These are phyloP conservation scores for Elgaria multicarinata DNA, from an alignment of 2,113 vertebrate species.

Conservation along the genomic window DNA sequence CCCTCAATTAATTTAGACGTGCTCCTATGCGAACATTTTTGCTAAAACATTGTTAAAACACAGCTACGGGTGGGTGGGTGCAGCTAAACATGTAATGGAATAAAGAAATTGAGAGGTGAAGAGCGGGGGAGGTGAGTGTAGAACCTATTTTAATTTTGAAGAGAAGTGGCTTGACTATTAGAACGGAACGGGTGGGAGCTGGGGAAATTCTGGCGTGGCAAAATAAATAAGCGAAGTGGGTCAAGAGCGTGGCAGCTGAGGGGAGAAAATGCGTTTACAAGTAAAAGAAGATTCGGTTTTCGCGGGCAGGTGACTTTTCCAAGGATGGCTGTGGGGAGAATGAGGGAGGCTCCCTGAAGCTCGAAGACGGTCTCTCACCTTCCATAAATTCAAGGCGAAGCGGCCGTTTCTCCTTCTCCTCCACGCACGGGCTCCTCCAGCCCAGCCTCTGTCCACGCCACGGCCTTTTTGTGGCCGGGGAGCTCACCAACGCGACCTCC, in stretches of 20 bases:
- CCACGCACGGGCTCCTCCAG: too few species aligned
- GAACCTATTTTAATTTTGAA: not conserved
- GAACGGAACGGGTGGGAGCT: too few species aligned
- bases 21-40: not conserved
- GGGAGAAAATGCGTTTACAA: not conserved
- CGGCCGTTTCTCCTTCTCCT: not conserved
- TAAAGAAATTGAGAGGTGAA: not conserved
- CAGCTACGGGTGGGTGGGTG: not conserved
- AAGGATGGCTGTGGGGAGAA: conserved; percentile 34
- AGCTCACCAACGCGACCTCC: conserved; percentile 37
- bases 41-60: not conserved
- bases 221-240: too few species aligned
- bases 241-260: not conserved
- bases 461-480: conserved; percentile 20
- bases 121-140: too few species aligned
- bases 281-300: not conserved
- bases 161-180: not conserved
- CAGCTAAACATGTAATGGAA: not conserved
- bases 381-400: not conserved
- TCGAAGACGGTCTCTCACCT: conserved; percentile 5
- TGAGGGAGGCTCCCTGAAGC: not conserved
- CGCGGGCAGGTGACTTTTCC: not conserved
- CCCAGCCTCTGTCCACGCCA: not conserved
- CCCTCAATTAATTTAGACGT: not conserved
- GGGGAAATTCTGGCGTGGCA: not conserved